A percentile compares a stretch with the other conserved stretches of the same genome.
Evolutionary conservation across 2,797 vertebrate genomes (phyloP).

Genomic region (Eulemur albifrons): DNA sequence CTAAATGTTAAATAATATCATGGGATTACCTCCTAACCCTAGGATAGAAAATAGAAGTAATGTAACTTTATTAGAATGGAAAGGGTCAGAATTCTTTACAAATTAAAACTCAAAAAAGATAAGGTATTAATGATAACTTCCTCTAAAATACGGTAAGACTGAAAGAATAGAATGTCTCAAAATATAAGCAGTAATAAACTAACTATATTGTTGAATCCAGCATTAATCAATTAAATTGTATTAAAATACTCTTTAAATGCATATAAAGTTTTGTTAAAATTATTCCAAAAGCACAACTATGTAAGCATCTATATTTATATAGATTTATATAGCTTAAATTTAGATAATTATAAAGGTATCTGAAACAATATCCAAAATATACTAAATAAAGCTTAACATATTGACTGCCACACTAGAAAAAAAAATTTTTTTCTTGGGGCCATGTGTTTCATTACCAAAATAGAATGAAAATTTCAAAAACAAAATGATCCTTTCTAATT

Average conservation of each 20-base stretch:
- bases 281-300: slow-evolving; percentile 16
- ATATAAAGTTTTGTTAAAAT: slow-evolving; percentile 13
- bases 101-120: slow-evolving; percentile 20
- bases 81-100: background rate
- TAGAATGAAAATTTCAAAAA: no score
- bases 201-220: background rate
- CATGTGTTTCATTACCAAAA: no score
- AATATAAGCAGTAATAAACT: slow-evolving; percentile 28
- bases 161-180: slow-evolving; percentile 26
- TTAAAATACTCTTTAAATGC: slow-evolving; percentile 6
- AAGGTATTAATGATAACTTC: slow-evolving; percentile 8
- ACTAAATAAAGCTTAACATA: background rate
- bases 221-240: background rate
- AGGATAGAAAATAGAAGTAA: slow-evolving; percentile 12
- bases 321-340: background rate
- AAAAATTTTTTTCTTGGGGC: no score
- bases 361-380: slow-evolving; percentile 41
- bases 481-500: no score
- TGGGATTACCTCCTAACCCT: background rate
- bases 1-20: background rate
- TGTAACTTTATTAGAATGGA: background rate
- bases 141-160: background rate
- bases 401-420: no score
- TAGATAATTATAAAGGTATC: slow-evolving; percentile 10
- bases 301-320: background rate